Conservation (phyloP, 1,140 invertebrate genomes). For the Drosophila ogumai region DNA sequence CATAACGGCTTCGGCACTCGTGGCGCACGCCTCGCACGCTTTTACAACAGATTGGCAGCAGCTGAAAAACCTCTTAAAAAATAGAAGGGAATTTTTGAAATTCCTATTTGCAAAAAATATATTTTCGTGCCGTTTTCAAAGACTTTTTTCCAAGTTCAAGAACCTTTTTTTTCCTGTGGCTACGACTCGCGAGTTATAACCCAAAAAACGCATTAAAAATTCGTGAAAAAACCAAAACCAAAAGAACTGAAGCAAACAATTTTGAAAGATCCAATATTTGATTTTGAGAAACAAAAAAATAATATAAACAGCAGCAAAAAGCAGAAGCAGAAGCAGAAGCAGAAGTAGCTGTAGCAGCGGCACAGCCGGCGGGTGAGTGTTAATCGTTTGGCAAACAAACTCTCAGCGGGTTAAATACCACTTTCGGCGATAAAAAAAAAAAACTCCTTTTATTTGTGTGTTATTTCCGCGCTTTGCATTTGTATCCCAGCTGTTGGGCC, state of each 20-base stretch:
- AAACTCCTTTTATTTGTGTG: constrained; percentile 15
- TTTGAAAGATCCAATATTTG: constrained; percentile 12
- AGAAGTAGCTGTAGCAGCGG: constrained; percentile 10
- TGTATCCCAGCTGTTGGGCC: constrained; percentile 13
- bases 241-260: constrained; percentile 11
- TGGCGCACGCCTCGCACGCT: constrained; percentile 72
- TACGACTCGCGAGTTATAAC: neutral
- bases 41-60: constrained; percentile 37
- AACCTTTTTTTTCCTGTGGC: constrained; percentile 10
- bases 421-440: constrained; percentile 13
- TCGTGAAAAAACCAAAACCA: neutral
- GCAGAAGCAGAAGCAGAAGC: constrained; percentile 1
- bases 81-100: neutral
- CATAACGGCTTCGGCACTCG: constrained; percentile 82
- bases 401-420: constrained; percentile 26
- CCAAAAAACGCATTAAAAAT: neutral
- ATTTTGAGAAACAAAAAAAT: neutral
- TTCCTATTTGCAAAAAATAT: neutral
- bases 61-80: neutral
- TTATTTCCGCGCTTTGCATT: constrained; percentile 23
- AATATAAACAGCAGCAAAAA: constrained; percentile 1
- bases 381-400: constrained; percentile 39
- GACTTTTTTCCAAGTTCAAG: constrained; percentile 4
- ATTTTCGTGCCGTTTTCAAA: constrained; percentile 1
- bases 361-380: constrained; percentile 33